A percentile compares a stretch with the other conserved stretches of the same genome.
Evolutionary conservation across 2,113 vertebrate species (phyloP).

Genomic region (Kryptolebias marmoratus): DNA sequence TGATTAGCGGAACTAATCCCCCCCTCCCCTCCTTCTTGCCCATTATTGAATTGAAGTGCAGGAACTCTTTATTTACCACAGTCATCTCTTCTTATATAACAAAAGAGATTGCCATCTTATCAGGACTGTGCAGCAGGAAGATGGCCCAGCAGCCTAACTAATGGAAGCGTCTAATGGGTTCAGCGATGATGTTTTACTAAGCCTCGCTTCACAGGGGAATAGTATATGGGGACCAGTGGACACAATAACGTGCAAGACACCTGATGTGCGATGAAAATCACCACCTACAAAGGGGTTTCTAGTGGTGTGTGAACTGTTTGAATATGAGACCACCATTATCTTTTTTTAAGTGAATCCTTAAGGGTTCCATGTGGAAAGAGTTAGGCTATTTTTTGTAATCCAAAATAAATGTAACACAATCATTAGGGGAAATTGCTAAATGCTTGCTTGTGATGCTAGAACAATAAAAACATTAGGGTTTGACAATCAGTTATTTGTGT

Average conservation of each 20-base stretch:
- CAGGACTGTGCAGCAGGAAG: slow-evolving; percentile 65
- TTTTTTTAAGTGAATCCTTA: neutral
- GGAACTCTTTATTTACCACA: slow-evolving; percentile 68
- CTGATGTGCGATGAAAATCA: slow-evolving; percentile 31
- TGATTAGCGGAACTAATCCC: slow-evolving; percentile 59
- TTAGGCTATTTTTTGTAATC: neutral
- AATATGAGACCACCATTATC: slow-evolving; percentile 15
- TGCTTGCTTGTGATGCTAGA: neutral
- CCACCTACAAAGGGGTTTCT: slow-evolving; percentile 10
- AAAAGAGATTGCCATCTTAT: slow-evolving; percentile 69
- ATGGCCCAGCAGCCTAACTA: slow-evolving; percentile 53
- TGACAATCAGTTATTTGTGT: neutral
- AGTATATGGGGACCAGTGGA: slow-evolving; percentile 12
- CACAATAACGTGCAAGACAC: slow-evolving; percentile 18
- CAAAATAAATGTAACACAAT: no score
- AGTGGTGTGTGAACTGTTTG: slow-evolving; percentile 8
- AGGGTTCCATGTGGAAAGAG: neutral
- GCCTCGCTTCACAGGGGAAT: slow-evolving; percentile 28
- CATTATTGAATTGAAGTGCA: slow-evolving; percentile 53
- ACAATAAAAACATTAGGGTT: neutral
- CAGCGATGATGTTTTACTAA: slow-evolving; percentile 43
- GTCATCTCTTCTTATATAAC: slow-evolving; percentile 56
- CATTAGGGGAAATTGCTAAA: neutral
- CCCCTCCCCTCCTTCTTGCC: slow-evolving; percentile 42
- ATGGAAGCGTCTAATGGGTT: slow-evolving; percentile 68